phyloP scores from a whole-genome alignment of 2,888 invertebrate genomes.

The Coleophora deauratella region DNA sequence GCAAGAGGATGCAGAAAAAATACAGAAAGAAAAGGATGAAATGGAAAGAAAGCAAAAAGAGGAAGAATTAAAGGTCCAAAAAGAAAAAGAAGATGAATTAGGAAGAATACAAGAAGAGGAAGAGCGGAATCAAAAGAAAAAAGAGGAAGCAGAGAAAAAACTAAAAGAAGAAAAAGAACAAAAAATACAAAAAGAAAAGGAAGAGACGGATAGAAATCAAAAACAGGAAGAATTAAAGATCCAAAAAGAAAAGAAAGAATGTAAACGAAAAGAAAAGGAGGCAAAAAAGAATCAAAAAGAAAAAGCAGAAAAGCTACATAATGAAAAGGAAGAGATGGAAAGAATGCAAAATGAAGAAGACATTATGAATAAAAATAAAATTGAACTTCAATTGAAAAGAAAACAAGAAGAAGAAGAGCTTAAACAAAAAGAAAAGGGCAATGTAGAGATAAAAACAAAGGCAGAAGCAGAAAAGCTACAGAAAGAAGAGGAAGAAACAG shows the following conservation, averaged over 20 bases:
- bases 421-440: constrained; percentile 11
- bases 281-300: constrained; percentile 8
- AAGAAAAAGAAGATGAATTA: not conserved
- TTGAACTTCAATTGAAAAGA: too few species aligned
- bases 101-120: not conserved
- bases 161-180: constrained; percentile 1
- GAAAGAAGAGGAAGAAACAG: constrained; percentile 13
- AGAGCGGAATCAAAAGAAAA: not conserved
- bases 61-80: not conserved
- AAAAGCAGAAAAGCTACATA: constrained; percentile 7
- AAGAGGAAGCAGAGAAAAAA: constrained; percentile 7
- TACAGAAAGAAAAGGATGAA: constrained; percentile 9
- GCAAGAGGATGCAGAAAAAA: constrained; percentile 1
- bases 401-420: too few species aligned
- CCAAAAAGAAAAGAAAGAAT: not conserved
- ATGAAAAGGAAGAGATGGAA: constrained; percentile 6
- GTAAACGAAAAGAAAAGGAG: not conserved
- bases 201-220: not conserved
- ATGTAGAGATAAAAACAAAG: constrained; percentile 10
- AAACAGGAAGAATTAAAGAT: too few species aligned
- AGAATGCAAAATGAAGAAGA: constrained; percentile 9
- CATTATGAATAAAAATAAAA: constrained; percentile 1
- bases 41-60: not conserved
- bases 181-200: constrained; percentile 11
- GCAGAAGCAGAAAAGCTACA: constrained; percentile 8